A percentile compares a stretch with the other conserved stretches of the same genome.
Evolutionary conservation across 2,113 vertebrate genomes (phyloP).

Genomic region (Channa maculata): DNA sequence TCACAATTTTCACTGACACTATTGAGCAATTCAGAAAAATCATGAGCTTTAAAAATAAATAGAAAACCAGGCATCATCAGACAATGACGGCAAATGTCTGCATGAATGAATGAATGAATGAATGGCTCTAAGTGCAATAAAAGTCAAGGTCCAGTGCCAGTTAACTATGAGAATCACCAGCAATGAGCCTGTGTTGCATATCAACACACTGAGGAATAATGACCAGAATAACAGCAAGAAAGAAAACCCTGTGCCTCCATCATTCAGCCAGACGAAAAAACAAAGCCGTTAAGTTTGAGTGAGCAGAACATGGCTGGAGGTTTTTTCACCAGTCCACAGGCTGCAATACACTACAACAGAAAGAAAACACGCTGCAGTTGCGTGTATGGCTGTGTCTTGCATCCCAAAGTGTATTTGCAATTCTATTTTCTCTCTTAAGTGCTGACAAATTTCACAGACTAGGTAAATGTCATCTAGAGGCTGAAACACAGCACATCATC

Average conservation of each 20-base stretch:
- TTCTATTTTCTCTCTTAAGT: background rate
- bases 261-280: background rate
- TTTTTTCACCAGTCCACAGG: background rate
- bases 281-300: background rate
- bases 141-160: background rate
- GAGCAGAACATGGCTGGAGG: conserved; percentile 5
- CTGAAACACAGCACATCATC: background rate
- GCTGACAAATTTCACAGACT: background rate
- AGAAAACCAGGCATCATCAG: background rate
- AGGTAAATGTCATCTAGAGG: background rate
- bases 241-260: too few relatives aligned
- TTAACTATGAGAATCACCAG: conserved; percentile 13
- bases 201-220: background rate
- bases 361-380: background rate
- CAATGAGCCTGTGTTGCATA: background rate
- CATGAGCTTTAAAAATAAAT: background rate
- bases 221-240: too few relatives aligned
- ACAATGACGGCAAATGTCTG: background rate
- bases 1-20: background rate
- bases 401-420: background rate
- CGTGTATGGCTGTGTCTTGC: too few relatives aligned
- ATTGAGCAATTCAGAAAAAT: background rate
- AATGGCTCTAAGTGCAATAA: background rate
- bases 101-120: background rate
- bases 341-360: background rate